Evolutionary conservation across 2,797 vertebrate genomes (phyloP), one percentile per base, ranked within the genome.

Genomic region (Percopsis omiscomaycus): DNA sequence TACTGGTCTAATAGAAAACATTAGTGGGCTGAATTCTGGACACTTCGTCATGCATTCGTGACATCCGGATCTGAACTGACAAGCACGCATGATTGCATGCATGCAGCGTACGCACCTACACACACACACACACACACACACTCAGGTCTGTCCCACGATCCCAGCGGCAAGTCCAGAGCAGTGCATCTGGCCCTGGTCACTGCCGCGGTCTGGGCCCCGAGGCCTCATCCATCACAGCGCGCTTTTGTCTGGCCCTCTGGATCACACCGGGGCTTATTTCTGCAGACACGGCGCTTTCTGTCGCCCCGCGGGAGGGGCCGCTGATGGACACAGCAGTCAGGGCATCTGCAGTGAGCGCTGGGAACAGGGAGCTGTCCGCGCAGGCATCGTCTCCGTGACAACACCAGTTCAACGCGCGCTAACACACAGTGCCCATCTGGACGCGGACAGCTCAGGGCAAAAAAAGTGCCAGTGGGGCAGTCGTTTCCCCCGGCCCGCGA

Each of bases 191-290:
- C 83, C 66, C 66, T 69, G 81, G 88, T 85, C 81, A 86, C 72
- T 71, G 77, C 73, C 68, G 82, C 79, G 81, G 77, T 75, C 71
- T 54, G 28, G 32, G 79, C 76, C 80, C 74, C 29, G 64, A 63
- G 83, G 80, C 76, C 81, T 86, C 84, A 89, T 91, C 84, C 82
- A 88, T 91, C 88, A 88, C 84, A 75, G 73, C 82, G 14, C 49
- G 73, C 57, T 83, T 79, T 77, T 79, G 78, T 82, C 79, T 70
- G 55, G 48, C 67, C 70, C 74, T 49, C 67, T 61, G 71, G 66
- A 86, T 87, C 77, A 81, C 60, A 70, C 73, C 50, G 42, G 45
- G 59, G 59, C 22, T 55, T 50, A 64, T 82, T 87, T 82, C 79
- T 88, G 88, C 89, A 80, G 64, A 89, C 66, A 70, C 71, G 75